phyloP scores from a whole-genome alignment of 2,797 vertebrate genomes.

The Poliocrania exsul region DNA sequence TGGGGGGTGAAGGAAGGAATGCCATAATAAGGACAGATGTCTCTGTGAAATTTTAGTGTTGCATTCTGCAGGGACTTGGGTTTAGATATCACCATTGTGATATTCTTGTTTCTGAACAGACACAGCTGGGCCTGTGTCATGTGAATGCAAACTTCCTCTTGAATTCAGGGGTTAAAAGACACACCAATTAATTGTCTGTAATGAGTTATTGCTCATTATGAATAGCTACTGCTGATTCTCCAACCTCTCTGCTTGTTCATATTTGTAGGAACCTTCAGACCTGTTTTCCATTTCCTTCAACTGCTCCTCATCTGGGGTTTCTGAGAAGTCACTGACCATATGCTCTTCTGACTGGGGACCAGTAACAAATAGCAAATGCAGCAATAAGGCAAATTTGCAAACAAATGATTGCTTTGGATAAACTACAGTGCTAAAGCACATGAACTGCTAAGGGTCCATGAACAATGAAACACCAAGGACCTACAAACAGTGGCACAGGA shows the following conservation, averaged over 20 bases:
- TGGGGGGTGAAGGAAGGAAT: conserved; percentile 40
- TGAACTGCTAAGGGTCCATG: neutral
- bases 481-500: neutral
- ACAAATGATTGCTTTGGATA: neutral
- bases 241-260: neutral
- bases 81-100: neutral
- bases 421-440: neutral
- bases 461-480: neutral
- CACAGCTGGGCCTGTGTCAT: neutral
- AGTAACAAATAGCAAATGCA: neutral
- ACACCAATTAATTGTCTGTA: neutral
- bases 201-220: neutral
- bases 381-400: neutral
- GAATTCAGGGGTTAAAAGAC: neutral
- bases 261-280: neutral
- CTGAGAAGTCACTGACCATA: neutral
- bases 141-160: neutral
- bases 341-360: neutral
- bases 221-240: neutral
- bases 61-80: neutral
- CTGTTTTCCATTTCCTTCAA: neutral
- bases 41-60: neutral
- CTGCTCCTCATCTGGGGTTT: neutral
- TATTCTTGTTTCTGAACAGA: neutral
- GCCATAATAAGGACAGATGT: conserved; percentile 34